Evolutionary conservation across 1,140 invertebrate genomes (phyloP).

Genomic region (Solenopsis fugax): DNA sequence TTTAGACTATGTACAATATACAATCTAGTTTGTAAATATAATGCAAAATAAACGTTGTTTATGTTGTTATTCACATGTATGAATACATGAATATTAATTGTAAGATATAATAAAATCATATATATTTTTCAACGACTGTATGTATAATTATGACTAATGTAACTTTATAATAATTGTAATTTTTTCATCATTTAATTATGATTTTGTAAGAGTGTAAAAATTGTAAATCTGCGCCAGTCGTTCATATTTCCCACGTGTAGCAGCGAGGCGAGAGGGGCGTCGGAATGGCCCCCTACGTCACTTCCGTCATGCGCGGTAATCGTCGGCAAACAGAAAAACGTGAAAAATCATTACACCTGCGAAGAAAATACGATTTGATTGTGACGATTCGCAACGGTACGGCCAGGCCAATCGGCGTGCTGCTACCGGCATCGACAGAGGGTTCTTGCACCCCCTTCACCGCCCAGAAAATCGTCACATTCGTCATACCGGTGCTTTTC

Average conservation of each 20-base stretch:
- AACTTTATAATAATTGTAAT: background rate
- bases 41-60: background rate
- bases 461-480: no score
- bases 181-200: background rate
- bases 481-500: no score
- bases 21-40: background rate
- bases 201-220: background rate
- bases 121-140: background rate
- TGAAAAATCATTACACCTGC: slow-evolving; percentile 15
- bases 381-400: background rate
- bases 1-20: background rate
- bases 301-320: slow-evolving; percentile 75
- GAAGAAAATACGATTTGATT: background rate
- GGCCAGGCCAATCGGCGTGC: background rate
- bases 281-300: slow-evolving; percentile 66
- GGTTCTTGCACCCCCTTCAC: no score
- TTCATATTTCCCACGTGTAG: slow-evolving; percentile 63
- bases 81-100: background rate
- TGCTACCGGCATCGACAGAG: no score
- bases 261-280: background rate
- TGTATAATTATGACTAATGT: background rate
- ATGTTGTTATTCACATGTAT: background rate
- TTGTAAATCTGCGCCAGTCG: no score
- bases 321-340: background rate
- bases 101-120: slow-evolving; percentile 16